Conservation (phyloP, 2,888 invertebrate genomes). For the Drosophila imparisetae region DNA sequence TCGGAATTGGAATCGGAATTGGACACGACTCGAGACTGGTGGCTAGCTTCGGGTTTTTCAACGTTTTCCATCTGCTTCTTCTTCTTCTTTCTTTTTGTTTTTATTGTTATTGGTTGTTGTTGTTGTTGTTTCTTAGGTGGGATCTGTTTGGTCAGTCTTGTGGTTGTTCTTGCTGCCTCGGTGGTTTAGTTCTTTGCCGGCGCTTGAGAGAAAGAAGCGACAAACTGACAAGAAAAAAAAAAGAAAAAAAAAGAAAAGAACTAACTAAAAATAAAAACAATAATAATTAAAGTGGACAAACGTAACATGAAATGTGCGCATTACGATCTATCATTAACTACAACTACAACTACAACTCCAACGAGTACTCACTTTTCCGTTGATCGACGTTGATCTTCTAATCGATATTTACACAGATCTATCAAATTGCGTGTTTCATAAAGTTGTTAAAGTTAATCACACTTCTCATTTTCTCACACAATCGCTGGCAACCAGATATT, state of each 20-base stretch:
- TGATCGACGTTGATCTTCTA: slow-evolving; percentile 35
- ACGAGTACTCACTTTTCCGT: slow-evolving; percentile 1
- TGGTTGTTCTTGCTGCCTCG: slow-evolving; percentile 61
- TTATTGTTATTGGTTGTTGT: slow-evolving; percentile 15
- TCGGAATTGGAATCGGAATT: slow-evolving; percentile 34
- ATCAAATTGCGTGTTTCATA: slow-evolving; percentile 31
- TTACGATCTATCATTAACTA: slow-evolving; percentile 26
- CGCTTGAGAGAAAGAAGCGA: slow-evolving; percentile 61
- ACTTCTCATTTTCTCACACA: background rate
- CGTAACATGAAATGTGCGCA: slow-evolving; percentile 72
- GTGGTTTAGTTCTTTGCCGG: slow-evolving; percentile 68
- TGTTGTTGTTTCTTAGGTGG: slow-evolving; percentile 34
- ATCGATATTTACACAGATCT: slow-evolving; percentile 36
- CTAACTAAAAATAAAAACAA: slow-evolving; percentile 2
- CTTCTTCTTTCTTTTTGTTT: slow-evolving; percentile 13
- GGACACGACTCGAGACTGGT: slow-evolving; percentile 28
- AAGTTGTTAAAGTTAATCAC: slow-evolving; percentile 18
- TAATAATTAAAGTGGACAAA: slow-evolving; percentile 32
- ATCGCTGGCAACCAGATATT: background rate
- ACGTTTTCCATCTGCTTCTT: background rate
- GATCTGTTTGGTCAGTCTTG: slow-evolving; percentile 59
- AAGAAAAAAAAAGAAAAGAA: slow-evolving; percentile 13
- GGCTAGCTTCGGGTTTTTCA: slow-evolving; percentile 24
- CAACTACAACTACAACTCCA: background rate
- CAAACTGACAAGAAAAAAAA: slow-evolving; percentile 24